These are phyloP conservation scores for Sinotaia quadrata DNA, from an alignment of 2,888 invertebrate species.

Conservation along the genomic window DNA sequence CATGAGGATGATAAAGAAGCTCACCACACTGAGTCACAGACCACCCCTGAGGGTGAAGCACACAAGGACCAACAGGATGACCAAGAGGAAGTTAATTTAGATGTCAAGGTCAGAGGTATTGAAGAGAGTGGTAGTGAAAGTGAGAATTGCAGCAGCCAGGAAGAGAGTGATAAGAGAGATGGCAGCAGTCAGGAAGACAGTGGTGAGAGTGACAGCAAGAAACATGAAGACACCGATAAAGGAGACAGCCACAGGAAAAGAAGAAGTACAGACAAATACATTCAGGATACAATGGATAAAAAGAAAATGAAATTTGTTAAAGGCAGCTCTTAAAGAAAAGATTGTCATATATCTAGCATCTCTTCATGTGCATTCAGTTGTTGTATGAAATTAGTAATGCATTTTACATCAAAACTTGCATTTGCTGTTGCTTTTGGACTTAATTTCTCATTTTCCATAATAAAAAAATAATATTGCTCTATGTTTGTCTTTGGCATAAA, in stretches of 20 bases:
- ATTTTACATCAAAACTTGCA: too few relatives aligned
- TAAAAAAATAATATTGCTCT: too few relatives aligned
- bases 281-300: not conserved
- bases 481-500: too few relatives aligned
- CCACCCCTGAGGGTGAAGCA: not conserved
- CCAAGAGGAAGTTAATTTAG: not conserved
- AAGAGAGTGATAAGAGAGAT: constrained; percentile 7
- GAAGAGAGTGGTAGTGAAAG: not conserved
- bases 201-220: too few relatives aligned
- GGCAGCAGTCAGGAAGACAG: not conserved
- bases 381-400: too few relatives aligned
- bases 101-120: not conserved
- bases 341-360: too few relatives aligned
- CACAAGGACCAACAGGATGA: not conserved
- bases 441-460: too few relatives aligned
- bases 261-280: constrained; percentile 4
- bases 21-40: not conserved
- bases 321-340: constrained; percentile 2
- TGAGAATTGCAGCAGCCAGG: not conserved
- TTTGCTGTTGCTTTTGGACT: too few relatives aligned
- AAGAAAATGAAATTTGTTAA: constrained; percentile 24
- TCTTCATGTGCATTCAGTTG: too few relatives aligned
- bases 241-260: constrained; percentile 9
- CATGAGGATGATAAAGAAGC: constrained; percentile 36
- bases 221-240: too few relatives aligned